Conservation (phyloP, 2,888 invertebrate genomes). For the Tiliacea aurago region DNA sequence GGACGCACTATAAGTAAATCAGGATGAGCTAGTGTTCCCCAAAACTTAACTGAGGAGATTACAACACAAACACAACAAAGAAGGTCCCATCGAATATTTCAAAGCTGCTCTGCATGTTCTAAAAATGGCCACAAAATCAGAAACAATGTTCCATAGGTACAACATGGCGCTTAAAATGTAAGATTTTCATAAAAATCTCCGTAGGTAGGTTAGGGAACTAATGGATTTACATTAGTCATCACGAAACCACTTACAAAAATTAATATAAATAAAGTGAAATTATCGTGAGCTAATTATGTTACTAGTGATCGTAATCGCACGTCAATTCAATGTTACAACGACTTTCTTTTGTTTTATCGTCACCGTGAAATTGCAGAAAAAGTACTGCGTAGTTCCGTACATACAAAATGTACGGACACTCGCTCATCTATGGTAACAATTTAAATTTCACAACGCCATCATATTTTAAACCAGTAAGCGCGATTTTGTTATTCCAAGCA, state of each 20-base stretch:
- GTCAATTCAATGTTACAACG: slow-evolving; percentile 23
- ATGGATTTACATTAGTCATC: neutral
- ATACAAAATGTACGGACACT: slow-evolving; percentile 5
- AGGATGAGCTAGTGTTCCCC: too few relatives aligned
- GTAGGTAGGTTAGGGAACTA: neutral
- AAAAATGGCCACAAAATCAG: neutral
- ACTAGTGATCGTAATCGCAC: slow-evolving; percentile 27
- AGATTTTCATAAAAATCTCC: neutral
- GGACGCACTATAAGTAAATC: too few relatives aligned
- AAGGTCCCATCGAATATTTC: neutral
- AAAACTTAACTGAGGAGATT: too few relatives aligned
- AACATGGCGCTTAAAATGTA: neutral
- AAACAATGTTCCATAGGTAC: neutral
- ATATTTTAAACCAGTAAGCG: too few relatives aligned
- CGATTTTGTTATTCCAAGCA: too few relatives aligned
- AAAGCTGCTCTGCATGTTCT: neutral
- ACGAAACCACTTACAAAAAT: slow-evolving; percentile 16
- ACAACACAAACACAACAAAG: too few relatives aligned
- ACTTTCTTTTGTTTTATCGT: slow-evolving; percentile 31
- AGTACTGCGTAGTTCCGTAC: neutral
- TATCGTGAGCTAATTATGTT: slow-evolving; percentile 4
- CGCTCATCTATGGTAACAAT: too few relatives aligned
- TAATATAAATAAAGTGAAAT: neutral
- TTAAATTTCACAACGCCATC: too few relatives aligned
- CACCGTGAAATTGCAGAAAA: slow-evolving; percentile 24